Base-by-base conservation (phyloP, 2,797 vertebrate genomes). In the Vireo griseus region DNA sequence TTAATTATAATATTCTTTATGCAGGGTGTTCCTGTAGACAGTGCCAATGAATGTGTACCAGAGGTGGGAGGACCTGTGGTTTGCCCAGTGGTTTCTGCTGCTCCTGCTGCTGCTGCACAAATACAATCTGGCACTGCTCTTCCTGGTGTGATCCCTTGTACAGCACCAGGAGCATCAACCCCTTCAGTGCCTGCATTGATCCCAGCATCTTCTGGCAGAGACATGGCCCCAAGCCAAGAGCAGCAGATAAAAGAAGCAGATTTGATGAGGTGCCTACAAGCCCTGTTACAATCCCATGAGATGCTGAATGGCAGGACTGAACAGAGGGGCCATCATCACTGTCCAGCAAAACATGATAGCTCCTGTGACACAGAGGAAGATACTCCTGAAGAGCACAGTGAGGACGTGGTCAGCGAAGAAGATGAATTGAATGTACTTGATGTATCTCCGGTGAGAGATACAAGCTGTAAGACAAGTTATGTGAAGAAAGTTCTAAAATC, bases 201-300 rank as follows among this genome's bases (percentile, higher is more conserved):
- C 48, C 92, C 81, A 7, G 21, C 83, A 16, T 45, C 50, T 45
- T 83, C 82, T 84, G 83, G 55, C 72, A 92, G 78, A 88, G 96
- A 96, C 22, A 25, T 92, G 89, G 75, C 79, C 44, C 83, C 88
- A 59, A 89, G 73, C 92, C 84, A 88, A 2, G 48, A 90, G 40
- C 95, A 95, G 25, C 94, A 88, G 85, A 39, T 95, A 5, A 96
- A 92, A 73, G 97, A 98, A 90, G 95, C 96, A 59, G 96, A 97
- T 57, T n/a, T 98, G 72, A 85, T 96, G 76, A 92, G 69, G 31
- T 97, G 95, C 81, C 92, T 98, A 86, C 98, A 98, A 57, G 96
- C 97, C 90, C 91, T 97, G 58, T 95, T 98, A 59, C 92, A 85
- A n/a, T 96, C 96, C 55, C 87, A 66, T 57, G 94, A 95, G 73